Base-by-base conservation (phyloP, 2,888 invertebrate genomes). In the Latrodectus elegans region DNA sequence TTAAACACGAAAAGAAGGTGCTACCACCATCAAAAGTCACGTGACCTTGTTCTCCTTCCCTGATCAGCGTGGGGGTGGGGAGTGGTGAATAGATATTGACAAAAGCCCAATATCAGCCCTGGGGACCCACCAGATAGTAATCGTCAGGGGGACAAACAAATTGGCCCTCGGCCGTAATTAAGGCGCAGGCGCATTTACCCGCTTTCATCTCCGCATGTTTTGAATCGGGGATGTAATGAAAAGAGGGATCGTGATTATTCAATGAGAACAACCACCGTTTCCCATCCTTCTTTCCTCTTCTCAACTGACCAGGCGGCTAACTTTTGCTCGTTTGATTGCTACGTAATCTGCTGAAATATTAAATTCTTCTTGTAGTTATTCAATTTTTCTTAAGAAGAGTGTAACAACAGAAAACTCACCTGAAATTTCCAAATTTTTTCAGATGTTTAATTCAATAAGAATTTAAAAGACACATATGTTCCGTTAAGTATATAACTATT, bases 151-250 rank as follows among this genome's bases (percentile, higher is more conserved):
- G 78, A 73, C 86, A 87, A 87, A 81, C 86, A 87, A 87, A 87
- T 87, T 87, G 86, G 86, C 86, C 86, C 86, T 81, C 86, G 86
- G 86, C 86, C 52, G 77, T 87, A 87, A 87, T 87, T 87, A 87
- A 81, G 72, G 81, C 65, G 65, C 67, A 81, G 77, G 80, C 80
- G 76, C 60, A 74, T 85, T 79, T 85, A 79, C 74, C 79, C 51
- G 68, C 78, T 53, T 38, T 55, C 74, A 22, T 67, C 49, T 60
- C 71, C 53, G n/a, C 71, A 26, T 83, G 76, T 83, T 83, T 83
- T 76, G 70, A 76, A 70, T 83, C 22, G 60, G 73, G 64, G 26
- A 67, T 68, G 26, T 22, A 71, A 72, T 72, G n/a, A 51, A 72
- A 51, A 51, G 51, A 55, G 38, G 38, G 74, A 53, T 26, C 74